Evolutionary conservation across 2,113 vertebrate genomes (phyloP).

Genomic region (Megaleporinus macrocephalus): DNA sequence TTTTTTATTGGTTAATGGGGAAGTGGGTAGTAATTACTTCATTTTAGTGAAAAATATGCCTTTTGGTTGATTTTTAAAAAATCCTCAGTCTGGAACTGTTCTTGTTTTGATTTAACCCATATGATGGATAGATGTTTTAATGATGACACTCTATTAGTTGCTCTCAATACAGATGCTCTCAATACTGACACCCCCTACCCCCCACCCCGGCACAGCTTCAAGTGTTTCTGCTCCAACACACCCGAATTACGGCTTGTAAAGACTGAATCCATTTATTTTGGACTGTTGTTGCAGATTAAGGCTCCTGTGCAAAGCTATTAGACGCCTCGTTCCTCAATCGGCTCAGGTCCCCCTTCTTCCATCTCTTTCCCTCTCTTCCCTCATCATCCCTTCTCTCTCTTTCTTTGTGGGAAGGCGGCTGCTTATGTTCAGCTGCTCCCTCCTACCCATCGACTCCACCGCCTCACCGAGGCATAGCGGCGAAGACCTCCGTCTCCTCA

Average conservation of each 20-base stretch:
- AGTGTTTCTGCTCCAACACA: neutral
- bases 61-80: no score
- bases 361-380: neutral
- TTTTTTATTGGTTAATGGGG: no score
- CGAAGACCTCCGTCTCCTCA: constrained; percentile 69
- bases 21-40: no score
- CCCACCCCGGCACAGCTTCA: neutral
- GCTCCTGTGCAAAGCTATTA: constrained; percentile 15
- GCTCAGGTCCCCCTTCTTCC: neutral
- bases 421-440: constrained; percentile 56
- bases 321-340: constrained; percentile 2
- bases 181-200: no score
- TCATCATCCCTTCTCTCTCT: constrained; percentile 10
- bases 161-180: no score
- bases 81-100: no score
- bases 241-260: neutral
- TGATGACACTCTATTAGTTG: no score
- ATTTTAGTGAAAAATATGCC: no score
- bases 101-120: no score
- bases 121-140: no score
- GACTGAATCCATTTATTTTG: neutral
- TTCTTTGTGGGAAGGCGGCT: constrained; percentile 39
- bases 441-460: constrained; percentile 57
- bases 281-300: neutral
- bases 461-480: constrained; percentile 55